Evolutionary conservation across 1,140 invertebrate species (phyloP), one percentile per base, ranked within the genome.

Genomic region (Oreohelix idahoensis): DNA sequence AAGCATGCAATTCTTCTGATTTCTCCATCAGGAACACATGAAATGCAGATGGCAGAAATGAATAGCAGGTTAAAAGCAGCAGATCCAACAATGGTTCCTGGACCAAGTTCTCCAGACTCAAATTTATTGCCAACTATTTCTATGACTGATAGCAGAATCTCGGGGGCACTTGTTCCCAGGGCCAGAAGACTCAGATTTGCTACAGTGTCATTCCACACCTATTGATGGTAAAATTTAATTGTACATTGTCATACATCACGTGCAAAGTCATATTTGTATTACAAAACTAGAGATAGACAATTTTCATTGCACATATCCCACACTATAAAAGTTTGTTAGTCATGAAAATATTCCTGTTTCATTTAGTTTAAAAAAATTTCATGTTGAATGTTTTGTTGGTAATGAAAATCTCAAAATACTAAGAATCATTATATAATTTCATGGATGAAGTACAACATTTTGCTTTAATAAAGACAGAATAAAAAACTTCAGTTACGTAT

Each of bases 181-280:
- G 95, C 95, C 93, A 95, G 94, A 8, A 95, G 90, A 26, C 95
- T 95, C 32, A 95, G 89, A 90, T 95, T 95, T 83, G 95, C 95
- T 10, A 95, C 95, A 0, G 95, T 95, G 86, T 95, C 94, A 86
- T 95, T 95, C 95, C 95, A 95, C 23, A 94, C 92, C 83, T 84
- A 39, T 5, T 5, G n/a, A 70, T 20, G 23, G 69, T 29, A 15
- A n/a, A n/a, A n/a, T 32, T 4, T n/a, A 66, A 66, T n/a, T 66
- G 5, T 26, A 66, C 4, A 5, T 66, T 10, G 4, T 66, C 20
- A n/a, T 66, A 66, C 20, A n/a, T 66, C 32, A 10, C 8, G 58
- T 66, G 23, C 32, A 66, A 66, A 66, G 32, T 66, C 20, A 26
- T 66, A 66, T n/a, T 26, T n/a, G 58, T 66, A 66, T n/a, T n/a